Base-by-base conservation (phyloP, 2,113 vertebrate species). In the Siniperca chuatsi region DNA sequence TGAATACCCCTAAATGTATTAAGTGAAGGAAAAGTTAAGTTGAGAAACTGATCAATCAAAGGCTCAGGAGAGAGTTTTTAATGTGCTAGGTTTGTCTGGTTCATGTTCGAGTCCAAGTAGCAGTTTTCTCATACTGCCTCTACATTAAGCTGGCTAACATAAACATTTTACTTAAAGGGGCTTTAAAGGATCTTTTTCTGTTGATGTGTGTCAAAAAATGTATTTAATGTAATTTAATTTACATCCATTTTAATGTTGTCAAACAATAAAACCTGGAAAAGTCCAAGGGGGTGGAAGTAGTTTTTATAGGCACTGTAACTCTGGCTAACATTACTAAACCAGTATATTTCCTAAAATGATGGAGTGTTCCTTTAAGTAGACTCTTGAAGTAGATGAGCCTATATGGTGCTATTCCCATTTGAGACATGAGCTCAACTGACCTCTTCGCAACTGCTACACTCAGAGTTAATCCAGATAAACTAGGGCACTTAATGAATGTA, bases 391-490 rank as follows among this genome's bases (percentile, higher is more conserved):
- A 25, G 35, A 69, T 78, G 64, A 65, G 62, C 4, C 75, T 62
- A 40, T 72, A 84, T 73, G 42, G 62, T 68, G 67, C 40, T 0
- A 25, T 81, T 80, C 23, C 75, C 74, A 76, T 68, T 69, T 57
- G 72, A 73, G 79, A 65, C 78, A 69, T 50, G n/a, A 77, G 23
- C 85, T 73, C 50, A 75, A 69, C 12, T 75, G 68, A 87, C 48
- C 68, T 76, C 75, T 74, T 70, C 67, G 68, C 61, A 50, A 57
- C 57, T n/a, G 89, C 75, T 40, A 11, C 52, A 50, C 64, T 61
- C 52, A 21, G 42, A 57, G 60, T 65, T 81, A 83, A 78, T 83
- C 82, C 65, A 67, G 85, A 87, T 69, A 44, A 87, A 72, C 57
- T 83, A 18, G 23, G 79, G 46, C 75, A 81, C 40, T 84, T 61